phyloP scores from a whole-genome alignment of 2,888 invertebrate genomes.

The Brachylomia viminalis region DNA sequence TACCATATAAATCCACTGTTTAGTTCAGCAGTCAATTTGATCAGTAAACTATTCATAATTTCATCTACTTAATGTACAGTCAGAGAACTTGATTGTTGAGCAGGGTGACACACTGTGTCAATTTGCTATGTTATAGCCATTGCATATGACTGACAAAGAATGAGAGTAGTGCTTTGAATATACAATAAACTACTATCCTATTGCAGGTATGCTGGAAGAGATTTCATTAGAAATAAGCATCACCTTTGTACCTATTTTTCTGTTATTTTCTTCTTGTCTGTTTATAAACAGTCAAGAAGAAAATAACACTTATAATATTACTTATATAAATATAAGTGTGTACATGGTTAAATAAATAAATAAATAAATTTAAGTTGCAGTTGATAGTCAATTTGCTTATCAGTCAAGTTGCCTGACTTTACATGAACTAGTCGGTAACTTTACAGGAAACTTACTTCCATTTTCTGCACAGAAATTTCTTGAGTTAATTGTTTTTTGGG shows the following conservation, averaged over 20 bases:
- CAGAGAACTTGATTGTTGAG: neutral
- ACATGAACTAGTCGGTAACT: conserved; percentile 10
- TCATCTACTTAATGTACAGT: neutral
- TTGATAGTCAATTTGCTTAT: neutral
- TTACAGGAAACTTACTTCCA: conserved; percentile 89
- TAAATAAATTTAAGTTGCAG: neutral
- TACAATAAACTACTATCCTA: no score
- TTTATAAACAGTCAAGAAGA: no score
- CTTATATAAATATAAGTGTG: no score
- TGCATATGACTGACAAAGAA: neutral
- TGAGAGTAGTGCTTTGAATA: neutral
- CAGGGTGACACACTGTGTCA: neutral
- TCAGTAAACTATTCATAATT: neutral
- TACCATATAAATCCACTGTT: neutral
- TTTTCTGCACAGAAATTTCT: conserved; percentile 94
- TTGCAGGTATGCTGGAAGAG: no score
- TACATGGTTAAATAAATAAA: no score
- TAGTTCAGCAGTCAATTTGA: neutral
- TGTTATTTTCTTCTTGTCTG: no score
- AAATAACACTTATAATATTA: no score
- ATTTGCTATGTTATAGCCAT: neutral
- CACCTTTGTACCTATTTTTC: no score
- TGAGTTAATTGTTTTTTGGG: conserved; percentile 97
- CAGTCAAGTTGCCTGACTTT: neutral
- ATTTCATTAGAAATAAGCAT: no score